Conservation (phyloP, 1,140 invertebrate genomes). For the Acromyrmex charruanus region DNA sequence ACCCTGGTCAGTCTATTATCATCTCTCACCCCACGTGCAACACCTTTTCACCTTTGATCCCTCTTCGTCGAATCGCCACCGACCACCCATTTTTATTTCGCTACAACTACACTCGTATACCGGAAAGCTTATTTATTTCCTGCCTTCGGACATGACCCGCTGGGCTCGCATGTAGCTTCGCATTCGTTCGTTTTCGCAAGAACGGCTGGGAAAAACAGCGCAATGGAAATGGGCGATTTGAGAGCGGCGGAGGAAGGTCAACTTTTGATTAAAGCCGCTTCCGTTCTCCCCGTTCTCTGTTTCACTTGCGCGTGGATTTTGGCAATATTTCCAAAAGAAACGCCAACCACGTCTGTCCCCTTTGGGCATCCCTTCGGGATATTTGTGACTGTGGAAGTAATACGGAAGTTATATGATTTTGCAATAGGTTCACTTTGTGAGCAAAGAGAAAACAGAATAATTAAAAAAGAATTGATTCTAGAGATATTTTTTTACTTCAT, state of each 20-base stretch:
- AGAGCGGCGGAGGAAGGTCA: conserved; percentile 10
- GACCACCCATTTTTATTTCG: conserved; percentile 37
- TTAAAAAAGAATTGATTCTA: conserved; percentile 26
- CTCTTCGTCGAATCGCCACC: conserved; percentile 7
- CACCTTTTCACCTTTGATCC: conserved; percentile 56
- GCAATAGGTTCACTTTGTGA: conserved; percentile 15
- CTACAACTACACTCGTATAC: conserved; percentile 7
- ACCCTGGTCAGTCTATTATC: not conserved
- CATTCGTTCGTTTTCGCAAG: not conserved
- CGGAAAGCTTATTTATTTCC: conserved; percentile 59
- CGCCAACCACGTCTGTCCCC: not conserved
- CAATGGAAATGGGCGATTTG: conserved; percentile 30
- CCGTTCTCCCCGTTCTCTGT: not conserved
- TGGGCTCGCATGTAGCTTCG: conserved; percentile 34
- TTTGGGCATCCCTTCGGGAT: not conserved
- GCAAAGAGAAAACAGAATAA: conserved; percentile 9
- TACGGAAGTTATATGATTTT: conserved; percentile 26
- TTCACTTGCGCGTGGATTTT: conserved; percentile 8
- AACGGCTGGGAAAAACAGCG: conserved; percentile 5
- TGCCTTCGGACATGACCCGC: conserved; percentile 3
- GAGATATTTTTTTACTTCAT: not conserved
- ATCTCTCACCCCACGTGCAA: not conserved
- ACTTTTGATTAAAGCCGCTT: conserved; percentile 50
- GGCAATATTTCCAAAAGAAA: conserved; percentile 34
- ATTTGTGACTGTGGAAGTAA: conserved; percentile 7